phyloP scores from a whole-genome alignment of 92 coral and sea anemone genomes.

The Umimayanthus kanabou region DNA sequence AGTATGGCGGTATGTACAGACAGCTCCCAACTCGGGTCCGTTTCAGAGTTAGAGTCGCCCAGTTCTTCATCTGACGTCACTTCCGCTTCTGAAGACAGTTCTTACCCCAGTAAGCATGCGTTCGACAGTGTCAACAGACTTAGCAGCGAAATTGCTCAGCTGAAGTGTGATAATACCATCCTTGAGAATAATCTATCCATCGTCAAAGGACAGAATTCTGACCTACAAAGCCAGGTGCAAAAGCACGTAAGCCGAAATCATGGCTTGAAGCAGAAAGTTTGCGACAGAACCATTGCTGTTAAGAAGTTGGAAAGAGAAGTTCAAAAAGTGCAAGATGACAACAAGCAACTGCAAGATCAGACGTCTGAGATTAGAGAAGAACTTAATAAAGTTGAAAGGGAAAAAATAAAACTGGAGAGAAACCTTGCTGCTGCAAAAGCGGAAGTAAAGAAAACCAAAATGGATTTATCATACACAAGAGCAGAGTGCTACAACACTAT shows the following conservation, averaged over 20 bases:
- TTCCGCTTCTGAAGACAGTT: constrained; percentile 67
- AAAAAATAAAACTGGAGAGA: constrained; percentile 73
- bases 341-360: constrained; percentile 66
- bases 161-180: constrained; percentile 76
- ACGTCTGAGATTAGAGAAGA: constrained; percentile 68
- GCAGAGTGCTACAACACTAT: constrained; percentile 80
- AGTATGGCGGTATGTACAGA: constrained; percentile 27
- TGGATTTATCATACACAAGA: constrained; percentile 61
- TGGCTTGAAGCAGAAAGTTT: constrained; percentile 73
- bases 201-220: constrained; percentile 72
- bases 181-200: constrained; percentile 79
- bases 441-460: constrained; percentile 77
- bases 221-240: constrained; percentile 77
- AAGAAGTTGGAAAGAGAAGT: constrained; percentile 80
- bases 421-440: constrained; percentile 72
- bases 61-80: constrained; percentile 76
- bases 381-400: constrained; percentile 70
- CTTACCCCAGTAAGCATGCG: constrained; percentile 46
- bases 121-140: constrained; percentile 64
- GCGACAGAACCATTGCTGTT: constrained; percentile 65
- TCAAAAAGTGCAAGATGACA: constrained; percentile 61
- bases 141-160: constrained; percentile 81
- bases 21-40: constrained; percentile 25
- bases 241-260: constrained; percentile 78
- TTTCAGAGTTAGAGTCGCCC: constrained; percentile 28